Evolutionary conservation across 2,797 vertebrate genomes (phyloP), one percentile per base, ranked within the genome.

Genomic region (Etheostoma nigrum): DNA sequence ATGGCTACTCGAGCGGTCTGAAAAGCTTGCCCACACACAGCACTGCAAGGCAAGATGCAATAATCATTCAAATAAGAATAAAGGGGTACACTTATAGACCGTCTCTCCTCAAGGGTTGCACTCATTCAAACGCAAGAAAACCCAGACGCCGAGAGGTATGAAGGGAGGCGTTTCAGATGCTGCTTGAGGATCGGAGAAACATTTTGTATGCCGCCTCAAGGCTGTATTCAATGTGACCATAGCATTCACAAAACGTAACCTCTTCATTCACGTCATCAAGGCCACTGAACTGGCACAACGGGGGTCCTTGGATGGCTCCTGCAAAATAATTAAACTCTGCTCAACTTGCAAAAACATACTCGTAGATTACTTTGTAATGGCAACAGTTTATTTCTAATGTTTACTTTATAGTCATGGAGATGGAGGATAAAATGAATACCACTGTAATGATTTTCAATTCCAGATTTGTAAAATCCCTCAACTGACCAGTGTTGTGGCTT

Each of bases 391-490:
- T 11, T 47, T 52, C 2, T 27, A 2, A 23, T 14, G 16, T 67
- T 67, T 27, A 11, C 9, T 0, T n/a, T 4, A 14, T 4, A 51
- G 40, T 15, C 19, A 58, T 16, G 0, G 1, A 21, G 9, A 25
- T 47, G 14, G 18, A 44, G 11, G 6, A 44, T 52, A n/a, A 68
- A 68, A 47, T 52, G 4, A 57, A 64, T 47, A 6, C 8, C 2
- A 11, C 44, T 25, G 21, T 27, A 16, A 62, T 55, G n/a, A 42
- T 51, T 19, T 49, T n/a, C n/a, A n/a, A n/a, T n/a, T 40, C 21
- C 30, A 21, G 11, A 57, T 21, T 53, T 69, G 45, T 48, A 45
- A 67, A 70, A 59, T 59, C 21, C 15, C 15, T 62, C 15, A 47
- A 8, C 18, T 62, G 25, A 54, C 14, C 4, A 33, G 8, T 45